These are phyloP conservation scores for Oreochromis spilurus DNA, from an alignment of 2,113 vertebrate genomes.

Conservation along the genomic window DNA sequence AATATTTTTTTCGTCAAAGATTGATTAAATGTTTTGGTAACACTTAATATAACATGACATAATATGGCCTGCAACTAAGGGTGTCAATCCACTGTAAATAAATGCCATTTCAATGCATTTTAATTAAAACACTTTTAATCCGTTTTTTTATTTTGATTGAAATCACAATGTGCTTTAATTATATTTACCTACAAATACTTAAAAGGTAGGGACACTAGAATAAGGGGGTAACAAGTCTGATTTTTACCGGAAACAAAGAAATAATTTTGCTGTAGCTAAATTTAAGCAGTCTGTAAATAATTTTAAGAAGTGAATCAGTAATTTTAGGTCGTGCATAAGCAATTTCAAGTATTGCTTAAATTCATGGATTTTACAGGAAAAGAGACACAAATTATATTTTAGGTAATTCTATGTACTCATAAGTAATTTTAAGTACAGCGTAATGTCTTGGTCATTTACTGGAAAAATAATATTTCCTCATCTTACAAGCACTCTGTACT, in stretches of 20 bases:
- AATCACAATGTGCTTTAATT: not conserved
- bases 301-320: not conserved
- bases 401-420: not conserved
- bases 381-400: not conserved
- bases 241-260: not conserved
- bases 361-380: not conserved
- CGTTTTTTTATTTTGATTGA: not conserved
- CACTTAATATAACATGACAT: not conserved
- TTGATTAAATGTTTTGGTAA: not conserved
- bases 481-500: not conserved
- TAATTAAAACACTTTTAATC: not conserved
- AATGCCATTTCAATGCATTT: not conserved
- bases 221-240: not conserved
- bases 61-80: not conserved
- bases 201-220: not conserved
- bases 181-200: not conserved
- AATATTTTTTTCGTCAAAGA: not conserved
- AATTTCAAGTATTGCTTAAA: not conserved
- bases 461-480: not conserved
- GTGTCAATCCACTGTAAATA: not conserved
- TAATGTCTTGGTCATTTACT: not conserved
- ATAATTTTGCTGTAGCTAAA: not conserved
- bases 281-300: not conserved
- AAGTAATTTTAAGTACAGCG: not conserved
- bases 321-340: not conserved